A percentile compares a stretch with the other conserved stretches of the same genome.
Evolutionary conservation across 2,797 vertebrate species (phyloP).

Genomic region (Acrossocheilus fasciatus): DNA sequence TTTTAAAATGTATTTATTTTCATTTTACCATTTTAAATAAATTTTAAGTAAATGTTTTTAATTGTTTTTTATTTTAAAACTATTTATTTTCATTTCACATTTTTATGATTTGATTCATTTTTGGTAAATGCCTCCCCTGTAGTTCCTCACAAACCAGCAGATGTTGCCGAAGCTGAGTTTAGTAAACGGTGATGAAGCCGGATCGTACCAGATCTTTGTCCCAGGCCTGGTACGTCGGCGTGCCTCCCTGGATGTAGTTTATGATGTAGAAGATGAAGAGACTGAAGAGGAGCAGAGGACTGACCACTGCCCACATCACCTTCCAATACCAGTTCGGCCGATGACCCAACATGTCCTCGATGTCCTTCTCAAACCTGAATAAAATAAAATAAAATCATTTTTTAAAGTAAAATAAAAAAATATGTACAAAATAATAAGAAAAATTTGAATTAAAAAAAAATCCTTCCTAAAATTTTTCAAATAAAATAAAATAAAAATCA

Average conservation of each 20-base stretch:
- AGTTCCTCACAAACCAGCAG: neutral
- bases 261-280: constrained; percentile 88
- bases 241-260: constrained; percentile 87
- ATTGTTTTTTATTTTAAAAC: neutral
- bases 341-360: constrained; percentile 86
- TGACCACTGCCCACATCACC: constrained; percentile 83
- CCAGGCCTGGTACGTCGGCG: constrained; percentile 90
- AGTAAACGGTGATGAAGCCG: neutral
- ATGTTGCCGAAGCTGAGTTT: neutral
- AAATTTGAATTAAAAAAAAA: too few species aligned
- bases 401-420: too few species aligned
- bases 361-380: constrained; percentile 89
- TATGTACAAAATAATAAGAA: neutral
- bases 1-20: neutral
- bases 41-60: too few species aligned
- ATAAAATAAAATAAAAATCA: too few species aligned
- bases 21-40: neutral
- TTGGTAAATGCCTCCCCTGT: neutral
- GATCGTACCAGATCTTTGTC: constrained; percentile 82
- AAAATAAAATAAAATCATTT: too few species aligned
- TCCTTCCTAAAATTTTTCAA: too few species aligned
- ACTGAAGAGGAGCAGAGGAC: constrained; percentile 85
- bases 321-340: constrained; percentile 88
- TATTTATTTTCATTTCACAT: neutral
- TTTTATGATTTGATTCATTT: too few species aligned